Conservation (phyloP, 2,888 invertebrate genomes). For the Eupithecia exiguata region DNA sequence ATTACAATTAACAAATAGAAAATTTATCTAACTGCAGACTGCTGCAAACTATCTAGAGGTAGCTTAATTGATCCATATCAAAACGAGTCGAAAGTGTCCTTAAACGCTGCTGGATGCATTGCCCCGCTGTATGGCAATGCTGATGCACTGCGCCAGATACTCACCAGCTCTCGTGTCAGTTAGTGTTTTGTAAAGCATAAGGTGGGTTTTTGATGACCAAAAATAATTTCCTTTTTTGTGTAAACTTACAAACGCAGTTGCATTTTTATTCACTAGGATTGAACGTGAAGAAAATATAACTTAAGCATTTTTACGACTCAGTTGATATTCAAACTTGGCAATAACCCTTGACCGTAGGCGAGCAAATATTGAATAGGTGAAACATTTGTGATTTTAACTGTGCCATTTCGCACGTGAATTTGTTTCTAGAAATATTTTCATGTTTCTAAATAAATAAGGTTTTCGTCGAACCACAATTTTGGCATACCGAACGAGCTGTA, state of each 20-base stretch:
- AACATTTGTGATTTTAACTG: conserved; percentile 1
- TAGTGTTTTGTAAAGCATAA: too few relatives aligned
- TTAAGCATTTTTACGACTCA: neutral
- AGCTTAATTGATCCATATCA: too few relatives aligned
- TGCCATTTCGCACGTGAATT: neutral
- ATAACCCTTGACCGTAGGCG: conserved; percentile 1
- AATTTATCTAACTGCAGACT: too few relatives aligned
- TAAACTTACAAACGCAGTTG: neutral
- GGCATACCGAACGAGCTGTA: neutral
- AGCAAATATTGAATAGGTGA: conserved; percentile 8
- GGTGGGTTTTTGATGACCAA: neutral
- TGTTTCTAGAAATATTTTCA: neutral
- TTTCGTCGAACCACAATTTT: neutral
- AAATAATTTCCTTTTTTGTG: neutral
- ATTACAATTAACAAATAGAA: too few relatives aligned
- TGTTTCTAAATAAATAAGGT: neutral
- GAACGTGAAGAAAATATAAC: neutral
- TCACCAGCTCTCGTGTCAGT: too few relatives aligned
- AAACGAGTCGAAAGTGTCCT: too few relatives aligned
- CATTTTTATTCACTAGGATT: neutral
- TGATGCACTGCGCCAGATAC: too few relatives aligned
- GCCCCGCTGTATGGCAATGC: too few relatives aligned
- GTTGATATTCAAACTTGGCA: neutral
- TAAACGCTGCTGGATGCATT: too few relatives aligned
- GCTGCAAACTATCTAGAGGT: too few relatives aligned